These are phyloP conservation scores for Astur gentilis DNA, from an alignment of 2,113 vertebrate genomes.

Conservation along the genomic window DNA sequence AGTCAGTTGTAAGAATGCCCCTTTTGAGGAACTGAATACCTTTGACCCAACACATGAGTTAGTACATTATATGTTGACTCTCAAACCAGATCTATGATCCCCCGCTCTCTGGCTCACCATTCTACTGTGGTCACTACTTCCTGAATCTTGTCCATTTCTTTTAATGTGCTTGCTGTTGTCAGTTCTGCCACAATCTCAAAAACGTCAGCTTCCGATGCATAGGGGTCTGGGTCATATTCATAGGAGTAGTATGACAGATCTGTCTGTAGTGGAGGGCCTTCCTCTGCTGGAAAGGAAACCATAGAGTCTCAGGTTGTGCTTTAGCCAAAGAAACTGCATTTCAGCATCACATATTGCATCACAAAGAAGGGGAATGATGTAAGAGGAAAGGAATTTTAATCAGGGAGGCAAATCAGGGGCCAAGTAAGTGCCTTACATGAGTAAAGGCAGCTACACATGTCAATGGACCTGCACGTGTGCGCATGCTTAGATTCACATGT, in stretches of 20 bases:
- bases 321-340: not conserved
- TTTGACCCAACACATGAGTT: not conserved
- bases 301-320: not conserved
- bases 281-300: conserved; percentile 66
- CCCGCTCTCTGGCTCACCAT: conserved; percentile 30
- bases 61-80: fast-evolving
- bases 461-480: fast-evolving
- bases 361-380: not conserved
- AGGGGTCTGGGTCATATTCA: conserved; percentile 82
- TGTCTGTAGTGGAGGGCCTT: conserved; percentile 74
- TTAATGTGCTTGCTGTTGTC: not conserved
- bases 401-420: not conserved
- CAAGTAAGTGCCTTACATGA: not conserved
- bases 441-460: not conserved
- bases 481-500: too few species aligned
- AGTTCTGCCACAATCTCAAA: conserved; percentile 48
- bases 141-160: not conserved
- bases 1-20: fast-evolving
- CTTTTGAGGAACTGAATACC: not conserved
- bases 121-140: conserved; percentile 13
- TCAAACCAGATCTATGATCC: not conserved
- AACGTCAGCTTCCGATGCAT: conserved; percentile 65
- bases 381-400: not conserved
- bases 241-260: conserved; percentile 89
- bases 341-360: not conserved